Conservation (phyloP, 2,888 invertebrate genomes). For the Cepaea hortensis region DNA sequence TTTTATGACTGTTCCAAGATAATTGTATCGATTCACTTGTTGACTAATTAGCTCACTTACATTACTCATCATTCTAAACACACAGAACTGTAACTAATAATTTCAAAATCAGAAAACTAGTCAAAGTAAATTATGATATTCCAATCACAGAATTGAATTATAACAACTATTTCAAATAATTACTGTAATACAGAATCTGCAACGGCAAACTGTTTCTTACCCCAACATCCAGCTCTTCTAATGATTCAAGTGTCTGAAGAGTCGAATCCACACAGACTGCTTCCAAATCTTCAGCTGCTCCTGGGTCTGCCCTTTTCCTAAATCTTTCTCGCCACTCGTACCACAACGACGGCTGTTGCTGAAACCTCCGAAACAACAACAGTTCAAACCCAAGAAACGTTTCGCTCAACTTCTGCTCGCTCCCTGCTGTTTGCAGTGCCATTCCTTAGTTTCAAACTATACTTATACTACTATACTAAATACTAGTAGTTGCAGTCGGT, state of each 20-base stretch:
- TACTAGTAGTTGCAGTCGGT: too few species aligned
- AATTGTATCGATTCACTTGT: too few species aligned
- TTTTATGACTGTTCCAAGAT: too few species aligned
- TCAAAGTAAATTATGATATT: too few species aligned
- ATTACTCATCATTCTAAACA: too few species aligned
- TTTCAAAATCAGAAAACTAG: too few species aligned
- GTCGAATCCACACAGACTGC: slow-evolving; percentile 36
- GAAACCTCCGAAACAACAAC: slow-evolving; percentile 71
- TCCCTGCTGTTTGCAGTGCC: neutral
- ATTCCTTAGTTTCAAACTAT: neutral
- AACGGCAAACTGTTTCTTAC: neutral
- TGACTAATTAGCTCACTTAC: too few species aligned
- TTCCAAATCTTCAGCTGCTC: slow-evolving; percentile 20
- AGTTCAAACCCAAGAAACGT: slow-evolving; percentile 75
- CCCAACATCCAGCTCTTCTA: slow-evolving; percentile 53
- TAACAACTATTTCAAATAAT: too few species aligned
- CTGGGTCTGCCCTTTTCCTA: slow-evolving; percentile 57
- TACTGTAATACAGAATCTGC: too few species aligned
- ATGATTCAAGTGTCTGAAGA: slow-evolving; percentile 39
- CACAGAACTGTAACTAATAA: too few species aligned
- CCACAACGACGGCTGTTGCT: slow-evolving; percentile 70
- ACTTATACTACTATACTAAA: too few species aligned
- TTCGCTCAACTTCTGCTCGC: slow-evolving; percentile 24
- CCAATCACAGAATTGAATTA: too few species aligned
- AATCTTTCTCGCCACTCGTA: slow-evolving; percentile 67